Percentiles rank a stretch among this genome's conserved stretches.
Evolutionary conservation across 2,113 vertebrate species (phyloP).

Genomic region (Heterocephalus glaber): DNA sequence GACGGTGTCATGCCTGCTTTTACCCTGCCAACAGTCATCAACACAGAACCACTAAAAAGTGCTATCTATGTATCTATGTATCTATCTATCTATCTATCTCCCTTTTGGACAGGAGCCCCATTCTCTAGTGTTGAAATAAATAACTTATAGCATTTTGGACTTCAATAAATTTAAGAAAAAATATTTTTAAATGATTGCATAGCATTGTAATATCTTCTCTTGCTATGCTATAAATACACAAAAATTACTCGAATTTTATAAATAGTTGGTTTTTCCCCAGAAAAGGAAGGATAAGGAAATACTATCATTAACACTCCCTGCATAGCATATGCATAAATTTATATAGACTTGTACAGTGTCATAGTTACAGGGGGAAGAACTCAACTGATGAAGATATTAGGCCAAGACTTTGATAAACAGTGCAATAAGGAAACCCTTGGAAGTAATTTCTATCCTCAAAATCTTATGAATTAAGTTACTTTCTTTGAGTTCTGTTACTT

Average conservation of each 20-base stretch:
- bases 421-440: neutral
- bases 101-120: neutral
- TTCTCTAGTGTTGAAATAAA: neutral
- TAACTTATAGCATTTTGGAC: neutral
- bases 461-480: neutral
- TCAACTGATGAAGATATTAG: neutral
- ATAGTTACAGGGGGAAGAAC: neutral
- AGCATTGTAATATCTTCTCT: neutral
- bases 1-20: neutral
- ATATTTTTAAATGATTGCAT: neutral
- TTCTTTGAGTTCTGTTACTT: neutral
- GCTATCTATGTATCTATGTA: too few species aligned
- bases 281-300: neutral
- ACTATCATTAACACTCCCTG: neutral
- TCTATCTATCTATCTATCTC: neutral
- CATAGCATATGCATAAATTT: neutral
- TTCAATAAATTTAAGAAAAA: neutral
- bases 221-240: neutral
- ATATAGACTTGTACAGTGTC: neutral
- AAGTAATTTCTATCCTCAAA: neutral
- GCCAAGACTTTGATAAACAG: neutral
- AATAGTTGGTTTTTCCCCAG: neutral
- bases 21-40: neutral
- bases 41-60: conserved; percentile 30
- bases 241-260: neutral